Percentiles rank a stretch among this genome's conserved stretches.
Conservation (phyloP, 2,888 invertebrate species). For the Plagodis pulveraria region DNA sequence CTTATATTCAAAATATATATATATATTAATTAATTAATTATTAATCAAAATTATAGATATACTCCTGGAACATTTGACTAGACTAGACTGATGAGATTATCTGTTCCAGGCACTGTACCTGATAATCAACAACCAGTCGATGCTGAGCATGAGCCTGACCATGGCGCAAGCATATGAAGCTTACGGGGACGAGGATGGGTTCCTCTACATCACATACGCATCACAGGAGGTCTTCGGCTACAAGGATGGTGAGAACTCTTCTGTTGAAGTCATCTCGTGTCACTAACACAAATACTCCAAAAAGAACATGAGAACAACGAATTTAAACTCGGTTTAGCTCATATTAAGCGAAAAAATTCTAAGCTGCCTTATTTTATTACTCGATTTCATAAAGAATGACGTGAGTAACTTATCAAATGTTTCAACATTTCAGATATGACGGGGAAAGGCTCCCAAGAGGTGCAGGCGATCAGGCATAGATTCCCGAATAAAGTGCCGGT, state of each 20-base stretch:
- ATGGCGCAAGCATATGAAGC: constrained; percentile 92
- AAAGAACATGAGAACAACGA: too few species aligned
- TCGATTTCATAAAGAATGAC: too few species aligned
- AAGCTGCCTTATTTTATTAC: too few species aligned
- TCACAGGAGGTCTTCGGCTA: constrained; percentile 95
- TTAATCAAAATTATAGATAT: too few species aligned
- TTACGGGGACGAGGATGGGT: constrained; percentile 92
- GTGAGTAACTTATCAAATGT: too few species aligned
- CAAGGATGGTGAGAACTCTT: constrained; percentile 67
- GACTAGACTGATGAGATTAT: neutral
- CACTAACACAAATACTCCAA: neutral
- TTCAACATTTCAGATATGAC: constrained; percentile 54
- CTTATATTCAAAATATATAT: too few species aligned
- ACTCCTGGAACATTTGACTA: too few species aligned
- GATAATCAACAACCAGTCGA: constrained; percentile 92
- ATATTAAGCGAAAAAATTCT: too few species aligned
- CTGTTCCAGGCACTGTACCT: constrained; percentile 90
- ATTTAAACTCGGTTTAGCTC: too few species aligned
- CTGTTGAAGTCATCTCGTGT: neutral
- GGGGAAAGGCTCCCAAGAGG: constrained; percentile 82
- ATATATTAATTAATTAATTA: too few species aligned
- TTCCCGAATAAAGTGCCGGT: constrained; percentile 93
- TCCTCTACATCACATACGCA: constrained; percentile 94
- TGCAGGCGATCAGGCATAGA: constrained; percentile 89
- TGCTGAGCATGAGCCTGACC: constrained; percentile 92